Percentiles rank a stretch among this genome's conserved stretches.
Conservation (phyloP, 2,797 vertebrate genomes). For the Psittacula derbiana region DNA sequence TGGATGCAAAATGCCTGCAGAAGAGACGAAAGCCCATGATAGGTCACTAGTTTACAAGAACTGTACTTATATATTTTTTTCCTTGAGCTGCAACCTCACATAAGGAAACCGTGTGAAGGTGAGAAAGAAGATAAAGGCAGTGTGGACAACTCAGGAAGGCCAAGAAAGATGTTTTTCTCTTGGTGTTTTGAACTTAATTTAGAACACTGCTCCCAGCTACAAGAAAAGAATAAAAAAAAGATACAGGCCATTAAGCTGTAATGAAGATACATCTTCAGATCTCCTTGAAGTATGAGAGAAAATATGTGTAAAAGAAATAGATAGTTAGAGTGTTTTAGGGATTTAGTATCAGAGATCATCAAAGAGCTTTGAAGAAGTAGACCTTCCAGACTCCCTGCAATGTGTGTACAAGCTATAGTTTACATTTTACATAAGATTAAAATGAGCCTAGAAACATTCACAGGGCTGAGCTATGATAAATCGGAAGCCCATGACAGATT, state of each 20-base stretch:
- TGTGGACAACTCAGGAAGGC: background rate
- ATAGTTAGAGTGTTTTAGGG: background rate
- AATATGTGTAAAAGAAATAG: background rate
- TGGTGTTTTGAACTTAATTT: constrained; percentile 25
- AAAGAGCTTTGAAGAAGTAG: background rate
- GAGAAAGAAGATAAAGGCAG: constrained; percentile 5
- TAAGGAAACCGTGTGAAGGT: background rate
- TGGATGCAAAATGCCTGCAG: background rate
- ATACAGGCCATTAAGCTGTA: constrained; percentile 33
- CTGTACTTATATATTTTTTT: background rate
- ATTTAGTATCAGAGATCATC: background rate
- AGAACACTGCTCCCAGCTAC: constrained; percentile 1
- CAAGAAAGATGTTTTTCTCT: background rate
- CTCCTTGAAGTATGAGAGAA: constrained; percentile 11
- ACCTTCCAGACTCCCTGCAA: background rate
- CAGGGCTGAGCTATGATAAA: background rate
- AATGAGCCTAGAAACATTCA: background rate
- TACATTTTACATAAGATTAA: constrained; percentile 14
- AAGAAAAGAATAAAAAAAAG: background rate
- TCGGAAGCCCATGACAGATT: background rate
- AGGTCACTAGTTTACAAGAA: background rate
- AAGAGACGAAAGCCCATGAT: background rate
- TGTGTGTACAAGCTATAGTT: background rate
- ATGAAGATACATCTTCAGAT: constrained; percentile 27
- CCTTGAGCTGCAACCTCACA: background rate